Evolutionary conservation across 2,113 vertebrate species (phyloP).

Genomic region (Natator depressus): DNA sequence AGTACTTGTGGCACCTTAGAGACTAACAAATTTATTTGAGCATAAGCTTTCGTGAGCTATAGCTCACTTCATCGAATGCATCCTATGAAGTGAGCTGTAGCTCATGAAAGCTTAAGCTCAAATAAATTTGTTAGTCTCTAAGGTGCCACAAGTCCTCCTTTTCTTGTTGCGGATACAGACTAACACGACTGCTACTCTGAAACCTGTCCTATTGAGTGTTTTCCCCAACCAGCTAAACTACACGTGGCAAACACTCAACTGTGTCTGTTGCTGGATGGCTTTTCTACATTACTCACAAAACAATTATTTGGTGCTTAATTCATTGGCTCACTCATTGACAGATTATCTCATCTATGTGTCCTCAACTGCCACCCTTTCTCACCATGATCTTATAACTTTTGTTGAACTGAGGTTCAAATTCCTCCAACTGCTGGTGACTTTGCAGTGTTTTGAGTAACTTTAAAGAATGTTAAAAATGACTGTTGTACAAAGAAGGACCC

Average conservation of each 20-base stretch:
- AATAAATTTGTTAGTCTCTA: too few species aligned
- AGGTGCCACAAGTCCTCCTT: too few species aligned
- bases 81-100: too few species aligned
- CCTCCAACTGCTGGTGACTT: background rate
- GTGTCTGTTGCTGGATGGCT: background rate
- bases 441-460: background rate
- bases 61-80: too few species aligned
- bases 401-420: background rate
- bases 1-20: too few species aligned
- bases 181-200: too few species aligned
- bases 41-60: too few species aligned
- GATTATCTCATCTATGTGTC: background rate
- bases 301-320: background rate
- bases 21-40: too few species aligned
- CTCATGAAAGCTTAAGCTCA: too few species aligned
- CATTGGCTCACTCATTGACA: background rate
- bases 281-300: background rate
- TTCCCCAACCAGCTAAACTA: background rate
- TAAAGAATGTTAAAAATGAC: background rate
- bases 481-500: background rate
- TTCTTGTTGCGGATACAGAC: too few species aligned
- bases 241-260: background rate
- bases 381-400: background rate
- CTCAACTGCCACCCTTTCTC: background rate
- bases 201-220: background rate